A percentile compares a stretch with the other conserved stretches of the same genome.
These are phyloP conservation scores for Tolmerus cingulatus DNA, from an alignment of 2,888 invertebrate species.

Conservation along the genomic window DNA sequence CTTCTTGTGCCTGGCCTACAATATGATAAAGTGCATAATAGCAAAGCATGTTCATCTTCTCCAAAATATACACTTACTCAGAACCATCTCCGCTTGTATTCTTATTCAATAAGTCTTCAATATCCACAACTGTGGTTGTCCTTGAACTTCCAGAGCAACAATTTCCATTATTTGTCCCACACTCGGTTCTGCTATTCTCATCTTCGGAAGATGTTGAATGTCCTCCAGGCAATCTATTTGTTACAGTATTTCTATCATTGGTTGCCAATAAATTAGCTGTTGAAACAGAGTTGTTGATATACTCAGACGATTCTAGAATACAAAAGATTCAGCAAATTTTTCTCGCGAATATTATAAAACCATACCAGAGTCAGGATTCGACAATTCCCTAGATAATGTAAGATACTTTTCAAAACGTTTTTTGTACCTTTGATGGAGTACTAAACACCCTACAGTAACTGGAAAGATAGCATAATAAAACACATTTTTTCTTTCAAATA, in stretches of 20 bases:
- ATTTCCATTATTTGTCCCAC: constrained; percentile 57
- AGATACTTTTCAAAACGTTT: constrained; percentile 74
- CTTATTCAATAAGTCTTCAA: constrained; percentile 69
- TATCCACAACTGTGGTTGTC: constrained; percentile 67
- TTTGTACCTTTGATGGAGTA: constrained; percentile 82
- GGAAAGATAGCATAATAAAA: constrained; percentile 53
- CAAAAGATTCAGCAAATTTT: neutral
- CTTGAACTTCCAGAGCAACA: constrained; percentile 56
- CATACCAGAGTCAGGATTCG: constrained; percentile 63
- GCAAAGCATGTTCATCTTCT: neutral
- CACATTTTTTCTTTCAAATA: neutral
- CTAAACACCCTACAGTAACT: constrained; percentile 83
- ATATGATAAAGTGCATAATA: neutral
- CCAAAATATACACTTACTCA: neutral
- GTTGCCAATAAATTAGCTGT: constrained; percentile 59
- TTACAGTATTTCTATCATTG: constrained; percentile 50
- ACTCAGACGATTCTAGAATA: neutral
- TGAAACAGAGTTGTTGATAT: constrained; percentile 52
- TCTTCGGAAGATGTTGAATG: constrained; percentile 58
- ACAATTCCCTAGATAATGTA: constrained; percentile 69
- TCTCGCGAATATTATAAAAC: neutral
- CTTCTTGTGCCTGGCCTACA: neutral
- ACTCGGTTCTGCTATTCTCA: constrained; percentile 55
- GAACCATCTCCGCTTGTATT: constrained; percentile 46
- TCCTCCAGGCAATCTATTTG: constrained; percentile 38